Base-by-base conservation (phyloP, 2,888 invertebrate genomes). In the Leucophenga maculata region DNA sequence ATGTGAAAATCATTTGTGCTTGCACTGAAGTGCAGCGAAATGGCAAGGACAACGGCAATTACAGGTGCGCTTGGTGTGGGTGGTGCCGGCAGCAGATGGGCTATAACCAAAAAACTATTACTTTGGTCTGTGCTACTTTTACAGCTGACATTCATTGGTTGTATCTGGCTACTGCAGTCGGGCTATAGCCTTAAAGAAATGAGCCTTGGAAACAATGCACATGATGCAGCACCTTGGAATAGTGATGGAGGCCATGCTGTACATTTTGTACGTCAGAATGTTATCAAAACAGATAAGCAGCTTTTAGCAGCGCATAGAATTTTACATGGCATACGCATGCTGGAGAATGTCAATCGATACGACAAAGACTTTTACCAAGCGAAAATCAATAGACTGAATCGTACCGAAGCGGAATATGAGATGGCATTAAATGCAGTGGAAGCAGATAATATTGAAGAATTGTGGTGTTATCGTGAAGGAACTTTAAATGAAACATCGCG, bases 101-200 rank as follows among this genome's bases (percentile, higher is more conserved):
- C 76, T 46, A 77, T 83, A 65, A 86, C 82, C 60, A 87, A 86
- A 39, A 83, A 82, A 77, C 74, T 87, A 64, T 75, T 88, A 46
- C 76, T 88, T 52, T 87, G 87, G 85, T 76, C 82, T 48, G 77
- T 88, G 46, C 77, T 88, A 26, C 69, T 87, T 16, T 75, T 87
- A 18, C 88, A 88, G 74, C 72, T 87, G 70, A 80, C 86, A 11
- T 82, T 88, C 32, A 86, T 88, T 69, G 78, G 80, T 54, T 85
- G 85, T 72, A 83, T 87, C 64, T 87, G 87, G 88, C 68, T 87
- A 59, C 72, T 87, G 32, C 88, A 87, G 68, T 76, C 78, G 71
- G 80, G 75, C 39, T 72, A 74, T 72, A 75, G 68, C 18, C 14
- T 67, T 2, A 55, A 46, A 13, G 55, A 44, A 16, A 44, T 11